Evolutionary conservation across 2,113 vertebrate genomes (phyloP), one percentile per base, ranked within the genome.

Genomic region (Burhinus bistriatus): DNA sequence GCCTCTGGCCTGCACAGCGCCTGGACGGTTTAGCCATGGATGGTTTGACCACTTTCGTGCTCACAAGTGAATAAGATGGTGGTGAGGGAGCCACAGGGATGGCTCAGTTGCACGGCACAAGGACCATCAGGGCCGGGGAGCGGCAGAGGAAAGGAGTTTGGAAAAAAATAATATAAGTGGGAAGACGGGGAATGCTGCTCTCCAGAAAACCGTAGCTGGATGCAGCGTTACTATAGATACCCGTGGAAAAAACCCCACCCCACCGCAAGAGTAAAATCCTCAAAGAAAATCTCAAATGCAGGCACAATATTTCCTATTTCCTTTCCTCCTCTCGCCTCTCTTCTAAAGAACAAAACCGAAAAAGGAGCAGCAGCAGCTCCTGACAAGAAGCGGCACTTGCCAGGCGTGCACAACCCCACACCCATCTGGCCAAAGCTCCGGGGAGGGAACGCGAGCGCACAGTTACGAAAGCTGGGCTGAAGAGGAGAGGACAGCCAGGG

Each of bases 141-240:
- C 1, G 2, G 66, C 57, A 30, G 21, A 61, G 49, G 17, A 76
- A 95, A 15, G 5, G 29, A 9, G 7, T 15, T 52, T 69, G 71
- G 78, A 51, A 79, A 88, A 80, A 76, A 80, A 58, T 9, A 66
- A 44, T 6, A 23, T 1, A 15, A 64, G 29, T 1, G 23, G 90
- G 68, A 87, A 83, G 78, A 42, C 1, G 2, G 49, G 87, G 94
- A 94, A 79, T 36, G 77, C 47, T 77, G 82, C 54, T 88, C 66
- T 93, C 90, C 95, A 79, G 57, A 95, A 96, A 95, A 47, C 32
- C 5, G 3, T 38, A 13, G n/a, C 87, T 40, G 87, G 92, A 80
- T 95, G 90, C 87, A 62, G 95, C 58, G 95, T 96, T 96, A 95
- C 95, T 96, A 95, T 93, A 97, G 96, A 95, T 94, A 97, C 96